phyloP scores from a whole-genome alignment of 2,888 invertebrate genomes.

The Catocala sponsa region DNA sequence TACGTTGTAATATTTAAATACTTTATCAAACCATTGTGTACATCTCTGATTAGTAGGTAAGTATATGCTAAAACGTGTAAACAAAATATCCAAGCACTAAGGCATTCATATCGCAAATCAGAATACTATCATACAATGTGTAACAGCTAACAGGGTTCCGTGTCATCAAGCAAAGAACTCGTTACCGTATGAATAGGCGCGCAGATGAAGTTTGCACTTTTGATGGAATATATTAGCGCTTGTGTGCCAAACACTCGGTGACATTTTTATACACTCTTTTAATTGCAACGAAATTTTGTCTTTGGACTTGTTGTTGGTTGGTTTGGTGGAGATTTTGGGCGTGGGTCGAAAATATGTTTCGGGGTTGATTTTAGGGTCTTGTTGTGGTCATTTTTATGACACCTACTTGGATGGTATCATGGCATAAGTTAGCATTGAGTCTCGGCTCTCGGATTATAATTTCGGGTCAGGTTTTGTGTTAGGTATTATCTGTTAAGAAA shows the following conservation, averaged over 20 bases:
- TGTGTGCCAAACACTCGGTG: slow-evolving; percentile 39
- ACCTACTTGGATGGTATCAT: no score
- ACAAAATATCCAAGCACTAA: slow-evolving; percentile 3
- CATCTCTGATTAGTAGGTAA: no score
- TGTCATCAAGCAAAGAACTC: slow-evolving; percentile 53
- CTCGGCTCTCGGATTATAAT: no score
- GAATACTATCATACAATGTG: slow-evolving; percentile 32
- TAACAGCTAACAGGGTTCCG: slow-evolving; percentile 52
- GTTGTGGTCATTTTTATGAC: no score
- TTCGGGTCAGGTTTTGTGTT: no score
- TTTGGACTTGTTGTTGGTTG: not conserved
- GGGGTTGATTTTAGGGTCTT: not conserved
- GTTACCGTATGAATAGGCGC: slow-evolving; percentile 67
- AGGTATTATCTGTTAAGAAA: no score
- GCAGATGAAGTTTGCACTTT: slow-evolving; percentile 69
- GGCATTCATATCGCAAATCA: slow-evolving; percentile 46
- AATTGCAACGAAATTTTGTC: slow-evolving; percentile 47
- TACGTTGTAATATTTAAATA: no score
- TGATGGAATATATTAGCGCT: slow-evolving; percentile 77
- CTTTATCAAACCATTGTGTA: no score
- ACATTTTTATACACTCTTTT: slow-evolving; percentile 48
- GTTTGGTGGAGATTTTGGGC: not conserved
- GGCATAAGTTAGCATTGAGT: no score
- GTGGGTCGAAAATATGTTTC: not conserved
- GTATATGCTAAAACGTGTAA: no score